Conservation (phyloP, 64 coral and sea anemone genomes). For the Stichodactyla helianthus region DNA sequence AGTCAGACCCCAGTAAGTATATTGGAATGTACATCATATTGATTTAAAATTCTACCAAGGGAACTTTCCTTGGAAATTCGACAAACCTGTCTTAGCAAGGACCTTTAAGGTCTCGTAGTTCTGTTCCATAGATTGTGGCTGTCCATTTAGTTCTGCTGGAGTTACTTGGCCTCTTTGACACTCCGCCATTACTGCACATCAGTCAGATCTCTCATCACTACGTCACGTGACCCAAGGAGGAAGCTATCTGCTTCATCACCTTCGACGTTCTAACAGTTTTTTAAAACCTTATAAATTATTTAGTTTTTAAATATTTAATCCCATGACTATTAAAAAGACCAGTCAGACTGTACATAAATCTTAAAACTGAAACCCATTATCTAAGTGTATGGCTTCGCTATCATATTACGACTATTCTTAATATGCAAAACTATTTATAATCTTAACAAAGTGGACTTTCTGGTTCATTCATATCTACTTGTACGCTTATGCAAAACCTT, state of each 20-base stretch:
- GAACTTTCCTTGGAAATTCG: neutral
- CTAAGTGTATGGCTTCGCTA: neutral
- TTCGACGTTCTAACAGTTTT: neutral
- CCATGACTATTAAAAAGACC: neutral
- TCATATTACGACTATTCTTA: neutral
- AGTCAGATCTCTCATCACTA: too few species aligned
- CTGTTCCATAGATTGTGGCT: neutral
- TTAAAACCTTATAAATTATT: neutral
- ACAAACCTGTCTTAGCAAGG: conserved; percentile 5
- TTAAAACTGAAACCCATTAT: neutral
- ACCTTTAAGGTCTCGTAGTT: neutral
- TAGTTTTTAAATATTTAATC: neutral
- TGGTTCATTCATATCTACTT: neutral
- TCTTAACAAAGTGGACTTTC: conserved; percentile 3
- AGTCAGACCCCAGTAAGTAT: neutral
- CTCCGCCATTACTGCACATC: conserved; percentile 8
- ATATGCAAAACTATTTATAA: neutral
- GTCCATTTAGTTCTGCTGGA: neutral
- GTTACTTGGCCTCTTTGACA: neutral
- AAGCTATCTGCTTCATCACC: neutral
- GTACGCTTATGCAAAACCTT: neutral
- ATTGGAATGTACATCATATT: neutral
- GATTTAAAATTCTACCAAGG: neutral
- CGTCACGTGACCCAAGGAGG: conserved; percentile 14
- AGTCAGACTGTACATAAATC: neutral